Evolutionary conservation across 2,113 vertebrate genomes (phyloP), one percentile per base, ranked within the genome.

Genomic region (Maylandia zebra): DNA sequence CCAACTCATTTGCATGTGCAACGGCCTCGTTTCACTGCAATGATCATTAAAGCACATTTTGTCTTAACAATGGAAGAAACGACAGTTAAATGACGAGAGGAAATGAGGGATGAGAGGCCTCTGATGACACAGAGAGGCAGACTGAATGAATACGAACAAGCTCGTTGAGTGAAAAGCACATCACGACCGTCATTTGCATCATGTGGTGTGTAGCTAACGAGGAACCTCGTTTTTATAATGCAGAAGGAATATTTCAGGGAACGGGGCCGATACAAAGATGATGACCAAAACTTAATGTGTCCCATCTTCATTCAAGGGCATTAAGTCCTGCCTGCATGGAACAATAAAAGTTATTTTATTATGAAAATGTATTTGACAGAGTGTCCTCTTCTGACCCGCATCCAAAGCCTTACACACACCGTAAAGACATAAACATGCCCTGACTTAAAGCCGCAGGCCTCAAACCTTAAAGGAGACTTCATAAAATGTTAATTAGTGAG

Each of bases 401-500:
- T 79, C 69, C 80, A 71, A 55, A 83, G 79, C 52, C 56, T 14
- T 3, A 14, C 79, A 81, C 12, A 27, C 87, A 32, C 50, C 78
- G 14, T 86, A 89, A 88, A 91, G 87, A 88, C 79, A 12, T 76
- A 88, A 88, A 92, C 86, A 82, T 5, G 71, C 19, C 74, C 82
- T 57, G 83, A 24, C 83, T 45, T 88, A 81, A 89, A 93, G 86
- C 91, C 88, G 2, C 88, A 85, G n/a, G 48, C 92, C 90, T 38
- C 89, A 78, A 56, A 41, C 79, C 90, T 79, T 83, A 88, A 90
- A 89, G 22, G 6, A 89, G 48, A 53, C 85, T 74, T 84, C 52
- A 64, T 89, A 88, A 88, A 90, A 84, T 5, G 6, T 76, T 86
- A 91, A 92, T 90, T 92, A 85, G 61, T 85, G 82, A 86, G 85